Conservation (phyloP, 2,113 vertebrate genomes). For the Rynchops niger region DNA sequence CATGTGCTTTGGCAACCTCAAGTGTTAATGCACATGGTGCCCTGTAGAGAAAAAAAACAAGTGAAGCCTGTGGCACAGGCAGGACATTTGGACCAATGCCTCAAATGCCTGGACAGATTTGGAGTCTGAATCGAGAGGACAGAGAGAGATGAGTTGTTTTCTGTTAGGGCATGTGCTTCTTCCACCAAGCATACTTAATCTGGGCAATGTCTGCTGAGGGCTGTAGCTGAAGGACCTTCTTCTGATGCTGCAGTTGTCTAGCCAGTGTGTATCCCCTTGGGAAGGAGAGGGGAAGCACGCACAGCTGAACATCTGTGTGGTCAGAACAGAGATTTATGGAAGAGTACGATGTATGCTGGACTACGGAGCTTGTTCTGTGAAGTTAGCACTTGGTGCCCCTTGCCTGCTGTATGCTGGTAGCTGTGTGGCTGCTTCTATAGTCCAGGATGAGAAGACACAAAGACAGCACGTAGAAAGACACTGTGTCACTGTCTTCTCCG, state of each 20-base stretch:
- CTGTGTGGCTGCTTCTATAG: background rate
- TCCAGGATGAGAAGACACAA: background rate
- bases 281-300: background rate
- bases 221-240: background rate
- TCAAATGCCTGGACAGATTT: background rate
- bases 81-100: background rate
- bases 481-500: accelerated
- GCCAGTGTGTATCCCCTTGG: background rate
- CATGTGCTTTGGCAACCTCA: background rate
- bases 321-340: background rate
- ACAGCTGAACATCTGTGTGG: background rate
- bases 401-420: background rate
- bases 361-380: background rate
- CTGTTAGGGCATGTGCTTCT: background rate
- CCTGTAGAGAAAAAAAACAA: background rate
- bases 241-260: background rate
- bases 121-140: background rate
- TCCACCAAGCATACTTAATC: background rate
- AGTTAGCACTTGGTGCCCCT: background rate
- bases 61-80: background rate
- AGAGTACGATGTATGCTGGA: background rate
- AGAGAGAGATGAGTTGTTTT: background rate
- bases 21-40: background rate
- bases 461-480: background rate
- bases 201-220: background rate